Evolutionary conservation across 2,888 invertebrate genomes (phyloP), one percentile per base, ranked within the genome.

Genomic region (Augiades crinisus): DNA sequence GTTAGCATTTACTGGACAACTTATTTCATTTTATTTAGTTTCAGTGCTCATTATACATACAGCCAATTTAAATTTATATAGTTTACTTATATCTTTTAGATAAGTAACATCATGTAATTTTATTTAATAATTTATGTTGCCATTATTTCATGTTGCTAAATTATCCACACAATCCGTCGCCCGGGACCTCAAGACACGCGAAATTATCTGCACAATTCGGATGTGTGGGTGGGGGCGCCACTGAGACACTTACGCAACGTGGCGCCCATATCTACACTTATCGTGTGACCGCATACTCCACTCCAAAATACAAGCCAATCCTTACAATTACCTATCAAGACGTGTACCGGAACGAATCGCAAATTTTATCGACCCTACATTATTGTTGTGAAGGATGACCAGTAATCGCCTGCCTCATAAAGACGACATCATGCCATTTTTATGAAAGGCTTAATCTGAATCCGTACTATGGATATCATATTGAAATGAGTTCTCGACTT

Each of bases 281-380:
- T 47, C 38, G 12, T 5, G 12, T 24, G 34, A 50, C 41, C 24
- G 22, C 41, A 44, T 21, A 43, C 41, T 36, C 40, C 13, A 40
- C 7, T 34, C 49, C 49, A 13, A 50, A 50, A 50, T 19, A 41
- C 34, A 34, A 43, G 34, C 17, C 22, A 34, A 50, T 31, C 40
- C 46, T 50, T 40, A 43, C 49, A 50, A 50, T 43, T 49, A 49
- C 49, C 41, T 47, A 47, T 41, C 49, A 49, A 34, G 34, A 49
- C 47, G 22, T 47, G 38, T 41, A 24, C 22, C 34, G 41, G 49
- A 49, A 49, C 49, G 41, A 34, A 49, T 49, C 24, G 41, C 17
- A 49, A 49, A 49, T 49, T 47, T 47, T 47, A 41, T 34, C 41
- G 49, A 17, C 41, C 49, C 34, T 41, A 34, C 41, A 40, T 49